Conservation (phyloP, 2,797 vertebrate species). For the Dicrostonyx torquatus region DNA sequence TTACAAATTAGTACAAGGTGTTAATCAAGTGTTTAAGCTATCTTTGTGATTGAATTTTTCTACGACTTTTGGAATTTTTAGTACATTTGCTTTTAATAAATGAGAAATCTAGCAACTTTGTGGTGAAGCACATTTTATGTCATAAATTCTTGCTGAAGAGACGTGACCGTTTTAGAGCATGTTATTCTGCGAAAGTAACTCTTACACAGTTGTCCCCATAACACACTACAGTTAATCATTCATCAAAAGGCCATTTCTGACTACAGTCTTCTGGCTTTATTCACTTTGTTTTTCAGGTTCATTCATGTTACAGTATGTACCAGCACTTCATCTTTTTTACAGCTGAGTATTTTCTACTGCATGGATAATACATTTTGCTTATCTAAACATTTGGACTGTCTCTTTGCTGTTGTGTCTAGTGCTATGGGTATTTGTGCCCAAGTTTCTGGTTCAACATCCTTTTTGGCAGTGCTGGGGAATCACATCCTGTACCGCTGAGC, state of each 20-base stretch:
- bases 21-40: slow-evolving; percentile 54
- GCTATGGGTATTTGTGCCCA: neutral
- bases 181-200: slow-evolving; percentile 32
- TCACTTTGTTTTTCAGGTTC: slow-evolving; percentile 40
- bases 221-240: neutral
- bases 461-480: neutral
- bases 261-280: slow-evolving; percentile 25
- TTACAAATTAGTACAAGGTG: slow-evolving; percentile 12
- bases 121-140: slow-evolving; percentile 49
- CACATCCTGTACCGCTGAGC: neutral
- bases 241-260: slow-evolving; percentile 30
- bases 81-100: slow-evolving; percentile 61
- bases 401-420: neutral
- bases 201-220: neutral
- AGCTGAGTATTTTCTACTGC: neutral
- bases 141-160: slow-evolving; percentile 53
- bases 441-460: neutral
- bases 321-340: neutral
- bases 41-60: slow-evolving; percentile 54
- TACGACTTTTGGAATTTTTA: slow-evolving; percentile 60
- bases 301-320: neutral
- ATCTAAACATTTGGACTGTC: neutral
- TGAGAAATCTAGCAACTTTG: slow-evolving; percentile 7
- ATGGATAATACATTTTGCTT: slow-evolving; percentile 4
- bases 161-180: neutral